phyloP scores from a whole-genome alignment of 2,888 invertebrate genomes.

The Hypomecis atomaria region DNA sequence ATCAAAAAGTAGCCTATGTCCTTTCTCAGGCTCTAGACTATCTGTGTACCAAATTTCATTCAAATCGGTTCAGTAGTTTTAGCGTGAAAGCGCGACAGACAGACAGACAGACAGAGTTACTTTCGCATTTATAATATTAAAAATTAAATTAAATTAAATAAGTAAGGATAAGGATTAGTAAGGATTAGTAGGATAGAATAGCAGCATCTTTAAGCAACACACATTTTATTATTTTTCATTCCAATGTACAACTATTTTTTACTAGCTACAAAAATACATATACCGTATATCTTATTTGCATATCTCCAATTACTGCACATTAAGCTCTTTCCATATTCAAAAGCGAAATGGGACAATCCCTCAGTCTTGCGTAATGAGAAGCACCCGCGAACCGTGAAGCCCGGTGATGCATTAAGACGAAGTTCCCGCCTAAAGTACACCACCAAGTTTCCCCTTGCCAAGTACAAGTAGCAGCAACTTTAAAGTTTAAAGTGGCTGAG shows the following conservation, averaged over 20 bases:
- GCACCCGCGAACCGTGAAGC: constrained; percentile 5
- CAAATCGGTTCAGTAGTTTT: no score
- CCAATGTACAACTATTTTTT: not conserved
- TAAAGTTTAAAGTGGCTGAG: constrained; percentile 10
- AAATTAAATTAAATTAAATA: no score
- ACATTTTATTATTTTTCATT: no score
- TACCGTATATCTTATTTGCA: not conserved
- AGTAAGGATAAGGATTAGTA: no score
- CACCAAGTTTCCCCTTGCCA: constrained; percentile 19
- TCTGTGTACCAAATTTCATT: no score
- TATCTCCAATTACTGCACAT: constrained; percentile 9
- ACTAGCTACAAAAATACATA: not conserved
- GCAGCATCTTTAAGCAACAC: no score
- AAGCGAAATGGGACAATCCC: constrained; percentile 6
- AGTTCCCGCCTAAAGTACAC: constrained; percentile 24
- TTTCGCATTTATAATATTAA: no score
- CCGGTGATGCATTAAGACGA: constrained; percentile 36
- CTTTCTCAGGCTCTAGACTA: no score
- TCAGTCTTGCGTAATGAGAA: constrained; percentile 23
- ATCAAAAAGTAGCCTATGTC: no score
- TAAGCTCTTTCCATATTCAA: constrained; percentile 6
- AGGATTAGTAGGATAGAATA: no score
- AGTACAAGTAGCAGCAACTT: constrained; percentile 27
- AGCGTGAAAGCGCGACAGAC: no score
- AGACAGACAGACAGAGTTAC: no score